Conservation (phyloP, 2,797 vertebrate genomes). For the Gorsachius magnificus region DNA sequence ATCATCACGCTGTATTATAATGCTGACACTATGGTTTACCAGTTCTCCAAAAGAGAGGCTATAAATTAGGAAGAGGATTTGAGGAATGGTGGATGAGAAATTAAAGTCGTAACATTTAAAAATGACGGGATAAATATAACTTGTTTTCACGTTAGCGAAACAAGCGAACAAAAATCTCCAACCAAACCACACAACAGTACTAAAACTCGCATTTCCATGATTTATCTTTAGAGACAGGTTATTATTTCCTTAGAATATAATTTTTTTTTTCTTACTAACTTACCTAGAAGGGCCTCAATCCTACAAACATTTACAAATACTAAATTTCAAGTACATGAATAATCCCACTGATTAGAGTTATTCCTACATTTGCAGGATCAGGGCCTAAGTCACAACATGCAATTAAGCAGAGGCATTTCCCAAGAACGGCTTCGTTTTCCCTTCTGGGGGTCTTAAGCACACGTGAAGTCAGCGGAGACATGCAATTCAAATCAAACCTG, state of each 20-base stretch:
- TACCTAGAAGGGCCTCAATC: neutral
- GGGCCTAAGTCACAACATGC: constrained; percentile 31
- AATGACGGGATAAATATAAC: neutral
- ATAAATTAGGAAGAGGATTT: constrained; percentile 41
- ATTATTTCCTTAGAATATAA: neutral
- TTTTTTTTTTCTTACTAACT: neutral
- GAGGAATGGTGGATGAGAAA: constrained; percentile 13
- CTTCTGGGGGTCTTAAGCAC: constrained; percentile 23
- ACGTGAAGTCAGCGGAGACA: constrained; percentile 11
- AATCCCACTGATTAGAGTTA: neutral
- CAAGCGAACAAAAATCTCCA: constrained; percentile 1
- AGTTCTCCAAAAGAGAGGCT: constrained; percentile 56
- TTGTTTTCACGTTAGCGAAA: constrained; percentile 2
- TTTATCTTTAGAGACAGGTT: neutral
- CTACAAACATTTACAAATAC: neutral
- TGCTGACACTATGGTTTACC: constrained; percentile 58
- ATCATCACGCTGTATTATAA: constrained; percentile 53
- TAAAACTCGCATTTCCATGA: neutral
- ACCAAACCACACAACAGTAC: neutral
- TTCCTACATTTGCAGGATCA: neutral
- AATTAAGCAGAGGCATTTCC: constrained; percentile 39
- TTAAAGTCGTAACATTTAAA: constrained; percentile 12
- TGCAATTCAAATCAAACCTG: constrained; percentile 53
- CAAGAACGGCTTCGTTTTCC: constrained; percentile 19
- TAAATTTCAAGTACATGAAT: neutral